Conservation (phyloP, 1,140 invertebrate species). For the Brachionus rotundiformis region DNA sequence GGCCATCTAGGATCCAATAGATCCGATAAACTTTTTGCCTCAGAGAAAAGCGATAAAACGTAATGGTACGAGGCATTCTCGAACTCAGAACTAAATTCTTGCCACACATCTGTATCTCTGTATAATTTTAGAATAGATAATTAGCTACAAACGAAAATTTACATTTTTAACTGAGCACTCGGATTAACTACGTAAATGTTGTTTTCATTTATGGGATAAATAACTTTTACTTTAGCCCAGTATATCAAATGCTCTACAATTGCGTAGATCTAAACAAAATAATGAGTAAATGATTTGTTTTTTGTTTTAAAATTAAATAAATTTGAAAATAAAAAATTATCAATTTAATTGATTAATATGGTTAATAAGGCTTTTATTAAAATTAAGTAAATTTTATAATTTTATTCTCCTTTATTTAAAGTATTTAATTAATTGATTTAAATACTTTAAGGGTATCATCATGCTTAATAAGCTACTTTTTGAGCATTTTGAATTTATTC, state of each 20-base stretch:
- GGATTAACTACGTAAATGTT: conserved; percentile 41
- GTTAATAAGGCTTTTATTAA: too few relatives aligned
- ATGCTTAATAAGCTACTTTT: too few relatives aligned
- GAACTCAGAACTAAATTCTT: not conserved
- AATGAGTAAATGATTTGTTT: not conserved
- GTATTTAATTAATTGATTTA: too few relatives aligned
- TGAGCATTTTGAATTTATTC: too few relatives aligned
- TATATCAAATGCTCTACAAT: conserved; percentile 47
- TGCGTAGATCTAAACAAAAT: not conserved
- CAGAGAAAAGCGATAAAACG: conserved; percentile 5
- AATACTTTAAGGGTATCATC: too few relatives aligned
- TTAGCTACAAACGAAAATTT: not conserved
- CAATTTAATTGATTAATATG: too few relatives aligned
- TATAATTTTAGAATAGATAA: not conserved
- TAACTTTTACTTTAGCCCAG: conserved; percentile 38
- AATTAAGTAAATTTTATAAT: too few relatives aligned
- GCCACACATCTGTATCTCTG: not conserved
- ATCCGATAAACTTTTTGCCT: not conserved
- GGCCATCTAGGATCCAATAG: not conserved
- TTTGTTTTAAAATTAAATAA: not conserved
- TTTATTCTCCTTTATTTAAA: too few relatives aligned
- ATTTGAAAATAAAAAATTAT: too few relatives aligned
- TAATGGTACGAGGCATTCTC: conserved; percentile 27
- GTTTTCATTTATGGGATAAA: conserved; percentile 39
- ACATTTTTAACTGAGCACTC: conserved; percentile 9